These are phyloP conservation scores for Oreochromis niloticus DNA, from an alignment of 2,113 vertebrate species.

Conservation along the genomic window DNA sequence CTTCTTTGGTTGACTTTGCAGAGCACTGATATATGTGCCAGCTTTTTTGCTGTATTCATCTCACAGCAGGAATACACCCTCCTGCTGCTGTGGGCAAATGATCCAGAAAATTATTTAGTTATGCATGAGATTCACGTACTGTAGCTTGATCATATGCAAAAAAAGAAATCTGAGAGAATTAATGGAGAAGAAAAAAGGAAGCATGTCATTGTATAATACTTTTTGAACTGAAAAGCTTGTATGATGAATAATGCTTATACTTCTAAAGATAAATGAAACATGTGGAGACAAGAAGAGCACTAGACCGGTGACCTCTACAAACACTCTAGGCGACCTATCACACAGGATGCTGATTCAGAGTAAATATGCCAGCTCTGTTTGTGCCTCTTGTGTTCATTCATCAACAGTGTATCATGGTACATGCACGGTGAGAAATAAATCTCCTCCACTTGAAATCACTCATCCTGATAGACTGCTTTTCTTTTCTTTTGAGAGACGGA, in stretches of 20 bases:
- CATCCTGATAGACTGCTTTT: neutral
- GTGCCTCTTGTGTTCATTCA: neutral
- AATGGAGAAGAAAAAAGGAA: neutral
- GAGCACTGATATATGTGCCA: neutral
- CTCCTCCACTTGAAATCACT: neutral
- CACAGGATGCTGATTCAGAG: neutral
- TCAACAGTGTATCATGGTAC: neutral
- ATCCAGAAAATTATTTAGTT: neutral
- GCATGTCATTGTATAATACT: neutral
- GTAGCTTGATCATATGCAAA: neutral
- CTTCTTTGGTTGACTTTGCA: neutral
- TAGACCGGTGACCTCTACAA: neutral
- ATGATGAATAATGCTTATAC: neutral
- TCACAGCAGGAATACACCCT: neutral
- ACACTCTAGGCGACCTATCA: neutral
- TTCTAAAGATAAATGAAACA: neutral
- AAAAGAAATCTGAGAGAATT: neutral
- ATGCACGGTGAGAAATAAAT: neutral
- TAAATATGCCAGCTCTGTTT: neutral
- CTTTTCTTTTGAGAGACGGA: neutral
- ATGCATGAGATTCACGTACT: neutral
- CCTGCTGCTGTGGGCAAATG: neutral
- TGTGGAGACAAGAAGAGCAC: neutral
- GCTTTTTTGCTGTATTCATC: neutral
- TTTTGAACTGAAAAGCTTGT: neutral